Conservation (phyloP, 2,888 invertebrate species). For the Meta bourneti region DNA sequence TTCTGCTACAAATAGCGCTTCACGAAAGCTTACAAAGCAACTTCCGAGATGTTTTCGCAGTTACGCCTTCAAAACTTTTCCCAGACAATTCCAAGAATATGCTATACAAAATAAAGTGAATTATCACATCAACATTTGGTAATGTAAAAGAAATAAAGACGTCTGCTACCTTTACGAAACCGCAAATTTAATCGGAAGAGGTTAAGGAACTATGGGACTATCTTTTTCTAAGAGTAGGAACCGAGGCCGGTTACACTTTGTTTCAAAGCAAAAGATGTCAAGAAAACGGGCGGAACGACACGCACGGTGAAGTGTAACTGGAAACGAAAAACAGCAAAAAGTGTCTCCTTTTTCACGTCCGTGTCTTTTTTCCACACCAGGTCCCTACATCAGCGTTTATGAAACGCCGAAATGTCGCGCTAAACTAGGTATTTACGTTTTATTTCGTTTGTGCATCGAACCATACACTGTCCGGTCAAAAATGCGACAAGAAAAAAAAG, state of each 20-base stretch:
- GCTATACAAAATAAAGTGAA: neutral
- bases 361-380: slow-evolving; percentile 35
- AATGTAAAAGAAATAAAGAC: too few species aligned
- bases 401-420: slow-evolving; percentile 35
- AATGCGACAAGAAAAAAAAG: neutral
- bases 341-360: slow-evolving; percentile 36
- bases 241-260: slow-evolving; percentile 36
- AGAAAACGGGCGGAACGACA: slow-evolving; percentile 44
- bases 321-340: slow-evolving; percentile 53
- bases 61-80: neutral
- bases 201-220: slow-evolving; percentile 61
- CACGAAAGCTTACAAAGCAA: neutral
- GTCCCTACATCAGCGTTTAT: slow-evolving; percentile 19
- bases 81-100: neutral
- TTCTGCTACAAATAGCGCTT: neutral
- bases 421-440: slow-evolving; percentile 35
- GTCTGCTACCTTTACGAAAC: slow-evolving; percentile 14
- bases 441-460: slow-evolving; percentile 48
- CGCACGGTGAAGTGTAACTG: slow-evolving; percentile 70
- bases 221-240: neutral
- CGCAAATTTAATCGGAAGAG: slow-evolving; percentile 47
- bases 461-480: neutral
- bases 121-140: neutral
- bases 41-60: neutral
- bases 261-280: slow-evolving; percentile 41